A percentile compares a stretch with the other conserved stretches of the same genome.
Conservation (phyloP, 2,113 vertebrate species). For the Megaptera novaeangliae region DNA sequence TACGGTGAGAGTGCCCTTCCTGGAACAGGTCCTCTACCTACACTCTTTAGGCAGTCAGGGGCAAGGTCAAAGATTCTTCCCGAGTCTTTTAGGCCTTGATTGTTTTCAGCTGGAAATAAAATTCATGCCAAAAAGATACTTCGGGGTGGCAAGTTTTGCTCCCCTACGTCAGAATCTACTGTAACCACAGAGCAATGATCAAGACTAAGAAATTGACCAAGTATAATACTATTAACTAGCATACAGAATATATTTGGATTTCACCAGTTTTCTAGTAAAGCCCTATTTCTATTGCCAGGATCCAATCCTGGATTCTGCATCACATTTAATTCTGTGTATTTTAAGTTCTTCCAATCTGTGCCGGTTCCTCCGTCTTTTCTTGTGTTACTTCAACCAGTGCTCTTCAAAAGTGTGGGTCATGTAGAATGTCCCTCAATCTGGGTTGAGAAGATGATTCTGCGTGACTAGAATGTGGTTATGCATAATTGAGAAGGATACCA, state of each 20-base stretch:
- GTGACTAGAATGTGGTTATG: background rate
- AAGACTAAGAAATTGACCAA: background rate
- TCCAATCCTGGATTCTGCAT: background rate
- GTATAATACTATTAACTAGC: background rate
- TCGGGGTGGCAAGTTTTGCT: background rate
- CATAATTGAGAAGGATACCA: background rate
- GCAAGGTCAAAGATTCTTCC: background rate
- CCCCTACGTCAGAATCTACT: background rate
- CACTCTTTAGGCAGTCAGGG: background rate
- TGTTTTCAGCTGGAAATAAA: background rate
- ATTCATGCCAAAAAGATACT: background rate
- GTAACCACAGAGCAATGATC: background rate
- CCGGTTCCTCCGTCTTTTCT: background rate
- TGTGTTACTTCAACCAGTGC: background rate
- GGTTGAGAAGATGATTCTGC: background rate
- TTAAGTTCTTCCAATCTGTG: background rate
- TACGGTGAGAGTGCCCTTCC: background rate
- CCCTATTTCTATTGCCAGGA: too few species aligned
- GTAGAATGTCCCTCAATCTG: background rate
- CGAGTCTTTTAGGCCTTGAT: background rate
- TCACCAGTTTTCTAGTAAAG: background rate
- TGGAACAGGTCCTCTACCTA: background rate
- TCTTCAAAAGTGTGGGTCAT: background rate
- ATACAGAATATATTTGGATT: background rate
- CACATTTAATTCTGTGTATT: background rate